Evolutionary conservation across 2,113 vertebrate species (phyloP), one percentile per base, ranked within the genome.

Genomic region (Sakesphorus luctuosus): DNA sequence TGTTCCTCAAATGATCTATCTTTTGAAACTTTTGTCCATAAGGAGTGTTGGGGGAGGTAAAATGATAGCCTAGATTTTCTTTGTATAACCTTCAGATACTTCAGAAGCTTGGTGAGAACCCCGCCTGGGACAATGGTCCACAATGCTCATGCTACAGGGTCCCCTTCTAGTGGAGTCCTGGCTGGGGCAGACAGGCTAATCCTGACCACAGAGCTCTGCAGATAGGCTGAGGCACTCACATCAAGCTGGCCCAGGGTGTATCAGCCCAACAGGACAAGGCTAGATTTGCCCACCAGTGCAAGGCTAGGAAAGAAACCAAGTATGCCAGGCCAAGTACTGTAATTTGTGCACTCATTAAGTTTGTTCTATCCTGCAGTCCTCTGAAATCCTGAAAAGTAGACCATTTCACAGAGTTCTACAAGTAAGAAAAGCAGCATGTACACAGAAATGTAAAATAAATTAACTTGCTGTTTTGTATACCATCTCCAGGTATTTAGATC

Each of bases 221-320:
- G 29, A 36, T 20, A 40, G 58, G 35, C 12, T 7, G 69, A 55
- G 14, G 3, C 13, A 9, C 21, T 68, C 6, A 1, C 12, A 25
- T 18, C 0, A 1, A 52, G 26, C n/a, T 63, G n/a, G 18, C 23
- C 40, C 0, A 0, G 46, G 38, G 13, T 26, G 15, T 26, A 28
- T 28, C 52, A 71, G 55, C 26, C 36, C 43, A 38, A 5, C 28
- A 61, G 52, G 6, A 69, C 35, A 15, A 19, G 19, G 28, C 9
- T 33, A n/a, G 44, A 43, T 59, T 68, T 38, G 50, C 11, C 31
- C 18, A 47, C 6, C 31, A 52, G 35, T 4, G 17, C 46, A 47
- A 72, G 19, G 18, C 13, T 24, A n/a, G 21, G 38, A 44, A 71
- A 68, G 52, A 74, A 72, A 24, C 19, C 18, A 52, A 52, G 50